Base-by-base conservation (phyloP, 2,888 invertebrate genomes). In the Hoplodrina ambigua region DNA sequence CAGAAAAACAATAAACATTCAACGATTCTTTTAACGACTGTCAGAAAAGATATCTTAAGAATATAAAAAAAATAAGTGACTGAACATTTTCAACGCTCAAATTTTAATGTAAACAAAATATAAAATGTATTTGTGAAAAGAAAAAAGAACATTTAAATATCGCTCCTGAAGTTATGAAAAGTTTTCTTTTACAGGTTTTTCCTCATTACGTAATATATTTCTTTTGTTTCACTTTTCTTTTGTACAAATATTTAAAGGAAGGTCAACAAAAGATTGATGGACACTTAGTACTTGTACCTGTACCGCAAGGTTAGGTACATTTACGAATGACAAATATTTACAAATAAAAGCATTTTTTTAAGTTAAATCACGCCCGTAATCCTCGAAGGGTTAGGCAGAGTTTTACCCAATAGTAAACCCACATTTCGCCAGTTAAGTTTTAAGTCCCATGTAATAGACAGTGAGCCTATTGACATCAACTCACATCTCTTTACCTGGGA, bases 211-310 rank as follows among this genome's bases (percentile, higher is more conserved):
- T 46, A 55, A 67, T 78, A 61, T 73, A 67, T 75, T 75, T 78
- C 52, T 58, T 78, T 78, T 66, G 78, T 72, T 60, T 56, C 17
- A 46, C 8, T 41, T 62, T 72, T 78, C 44, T 76, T 77, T 72
- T 69, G 61, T 41, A 62, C 52, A 67, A 70, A 78, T 78, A 46
- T 61, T 54, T 60, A 17, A n/a, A 57, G 8, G 33, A 37, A 25
- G 5, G 1, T 15, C 33, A 61, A 75, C 61, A 77, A 60, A 44
- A 64, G 50, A 59, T 63, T 53, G 19, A 64, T 70, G 20, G 13
- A 41, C 49, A 37, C 20, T 33, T 17, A 56, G 41, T 44, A 19
- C n/a, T 20, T 63, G 17, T 59, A 30, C 19, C 13, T 30, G 11
- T 57, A 49, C 10, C 15, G 20, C 15, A 25, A 20, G 44, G 25